Conservation (phyloP, 2,797 vertebrate genomes). For the Glossophaga mutica region DNA sequence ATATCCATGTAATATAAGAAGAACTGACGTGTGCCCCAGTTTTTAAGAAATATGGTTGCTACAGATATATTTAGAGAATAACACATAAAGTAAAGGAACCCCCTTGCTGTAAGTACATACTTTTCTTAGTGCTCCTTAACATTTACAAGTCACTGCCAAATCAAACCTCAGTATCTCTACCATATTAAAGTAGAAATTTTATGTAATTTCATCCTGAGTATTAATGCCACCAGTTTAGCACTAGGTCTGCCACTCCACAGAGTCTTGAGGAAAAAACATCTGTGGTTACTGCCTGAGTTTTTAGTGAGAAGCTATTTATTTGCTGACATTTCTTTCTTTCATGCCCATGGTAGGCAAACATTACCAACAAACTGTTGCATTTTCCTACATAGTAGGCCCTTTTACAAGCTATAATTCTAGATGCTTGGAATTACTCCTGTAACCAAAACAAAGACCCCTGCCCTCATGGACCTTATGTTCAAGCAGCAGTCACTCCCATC, state of each 20-base stretch:
- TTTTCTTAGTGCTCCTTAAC: conserved; percentile 7
- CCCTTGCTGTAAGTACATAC: background rate
- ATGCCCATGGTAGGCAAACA: background rate
- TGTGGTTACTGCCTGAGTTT: background rate
- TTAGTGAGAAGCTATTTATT: background rate
- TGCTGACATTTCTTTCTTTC: background rate
- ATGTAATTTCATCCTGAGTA: background rate
- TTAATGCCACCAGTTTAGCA: background rate
- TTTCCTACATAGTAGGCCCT: background rate
- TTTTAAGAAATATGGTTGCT: background rate
- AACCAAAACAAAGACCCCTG: conserved; percentile 21
- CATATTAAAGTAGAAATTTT: background rate
- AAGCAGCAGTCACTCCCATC: background rate
- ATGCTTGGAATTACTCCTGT: background rate
- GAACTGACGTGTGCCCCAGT: background rate
- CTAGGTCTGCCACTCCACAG: background rate
- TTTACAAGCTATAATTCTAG: background rate
- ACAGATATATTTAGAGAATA: background rate
- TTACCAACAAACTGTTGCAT: background rate
- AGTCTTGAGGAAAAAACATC: background rate
- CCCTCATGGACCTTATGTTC: background rate
- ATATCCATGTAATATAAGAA: background rate
- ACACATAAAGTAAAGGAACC: background rate
- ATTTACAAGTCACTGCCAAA: background rate
- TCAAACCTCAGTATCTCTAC: conserved; percentile 18